phyloP scores from a whole-genome alignment of 2,888 invertebrate species.

The Plagiodera versicolora region DNA sequence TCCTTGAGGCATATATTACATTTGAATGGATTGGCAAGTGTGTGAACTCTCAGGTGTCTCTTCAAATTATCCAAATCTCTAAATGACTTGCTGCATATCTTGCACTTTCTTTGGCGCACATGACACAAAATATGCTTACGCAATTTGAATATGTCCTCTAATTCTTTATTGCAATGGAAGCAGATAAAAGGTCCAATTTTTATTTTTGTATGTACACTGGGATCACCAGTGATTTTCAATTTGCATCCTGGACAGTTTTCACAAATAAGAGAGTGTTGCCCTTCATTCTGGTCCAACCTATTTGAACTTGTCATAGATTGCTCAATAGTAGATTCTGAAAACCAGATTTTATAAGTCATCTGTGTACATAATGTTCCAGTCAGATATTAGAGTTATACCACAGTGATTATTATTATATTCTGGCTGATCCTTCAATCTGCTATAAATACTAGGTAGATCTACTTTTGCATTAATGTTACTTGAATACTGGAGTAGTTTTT shows the following conservation, averaged over 20 bases:
- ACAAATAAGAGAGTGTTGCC: slow-evolving; percentile 9
- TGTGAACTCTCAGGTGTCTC: slow-evolving; percentile 24
- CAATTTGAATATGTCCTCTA: slow-evolving; percentile 10
- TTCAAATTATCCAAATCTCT: slow-evolving; percentile 18
- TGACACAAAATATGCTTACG: slow-evolving; percentile 24
- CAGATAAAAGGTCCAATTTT: slow-evolving; percentile 17
- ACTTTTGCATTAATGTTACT: slow-evolving; percentile 13
- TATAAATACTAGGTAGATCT: slow-evolving; percentile 12
- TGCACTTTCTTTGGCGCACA: slow-evolving; percentile 17
- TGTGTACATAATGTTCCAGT: too few species aligned
- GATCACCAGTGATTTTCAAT: slow-evolving; percentile 16
- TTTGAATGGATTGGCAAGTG: slow-evolving; percentile 23
- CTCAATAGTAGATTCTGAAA: slow-evolving; percentile 9
- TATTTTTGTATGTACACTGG: slow-evolving; percentile 19
- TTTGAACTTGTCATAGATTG: neutral
- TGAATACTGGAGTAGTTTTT: slow-evolving; percentile 16
- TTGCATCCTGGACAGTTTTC: slow-evolving; percentile 22
- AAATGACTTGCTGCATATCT: slow-evolving; percentile 22
- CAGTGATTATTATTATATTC: slow-evolving; percentile 14
- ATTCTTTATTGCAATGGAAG: slow-evolving; percentile 19
- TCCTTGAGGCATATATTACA: slow-evolving; percentile 23
- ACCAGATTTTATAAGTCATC: too few species aligned
- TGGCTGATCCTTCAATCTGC: neutral
- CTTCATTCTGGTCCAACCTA: neutral
- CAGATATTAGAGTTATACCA: too few species aligned